A percentile compares a stretch with the other conserved stretches of the same genome.
phyloP scores from a whole-genome alignment of 2,113 vertebrate genomes.

The Parus major region DNA sequence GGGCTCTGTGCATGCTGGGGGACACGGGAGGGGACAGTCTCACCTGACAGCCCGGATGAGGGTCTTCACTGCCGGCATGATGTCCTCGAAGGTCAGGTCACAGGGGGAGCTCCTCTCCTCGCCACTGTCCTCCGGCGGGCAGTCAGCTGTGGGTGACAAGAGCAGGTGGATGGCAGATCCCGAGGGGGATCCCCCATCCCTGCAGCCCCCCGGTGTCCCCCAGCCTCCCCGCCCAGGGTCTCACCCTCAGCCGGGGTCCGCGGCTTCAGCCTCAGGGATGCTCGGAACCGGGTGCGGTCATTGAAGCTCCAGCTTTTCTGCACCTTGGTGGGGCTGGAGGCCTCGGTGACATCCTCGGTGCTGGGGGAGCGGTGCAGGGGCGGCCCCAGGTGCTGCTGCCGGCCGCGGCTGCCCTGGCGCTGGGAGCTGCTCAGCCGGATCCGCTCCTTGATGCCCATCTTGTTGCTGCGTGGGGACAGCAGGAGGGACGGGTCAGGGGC shows the following conservation, averaged over 20 bases:
- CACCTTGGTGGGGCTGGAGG: slow-evolving; percentile 89
- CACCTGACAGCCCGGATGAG: slow-evolving; percentile 92
- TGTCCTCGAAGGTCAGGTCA: slow-evolving; percentile 87
- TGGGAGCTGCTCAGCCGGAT: slow-evolving; percentile 89
- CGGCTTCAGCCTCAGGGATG: slow-evolving; percentile 89
- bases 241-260: slow-evolving; percentile 83
- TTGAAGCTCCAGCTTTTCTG: slow-evolving; percentile 99
- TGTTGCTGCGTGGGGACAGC: slow-evolving; percentile 77
- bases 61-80: slow-evolving; percentile 92
- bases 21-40: neutral
- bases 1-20: rapidly evolving
- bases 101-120: slow-evolving; percentile 90
- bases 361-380: slow-evolving; percentile 81
- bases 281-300: slow-evolving; percentile 92
- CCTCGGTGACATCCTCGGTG: slow-evolving; percentile 84
- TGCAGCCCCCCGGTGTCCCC: neutral
- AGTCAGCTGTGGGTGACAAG: slow-evolving; percentile 72
- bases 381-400: slow-evolving; percentile 78
- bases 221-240: neutral
- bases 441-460: slow-evolving; percentile 92
- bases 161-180: neutral
- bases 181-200: rapidly evolving
- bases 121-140: slow-evolving; percentile 80
- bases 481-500: neutral
- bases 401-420: slow-evolving; percentile 76